Base-by-base conservation (phyloP, 2,113 vertebrate genomes). In the Marmota monax region DNA sequence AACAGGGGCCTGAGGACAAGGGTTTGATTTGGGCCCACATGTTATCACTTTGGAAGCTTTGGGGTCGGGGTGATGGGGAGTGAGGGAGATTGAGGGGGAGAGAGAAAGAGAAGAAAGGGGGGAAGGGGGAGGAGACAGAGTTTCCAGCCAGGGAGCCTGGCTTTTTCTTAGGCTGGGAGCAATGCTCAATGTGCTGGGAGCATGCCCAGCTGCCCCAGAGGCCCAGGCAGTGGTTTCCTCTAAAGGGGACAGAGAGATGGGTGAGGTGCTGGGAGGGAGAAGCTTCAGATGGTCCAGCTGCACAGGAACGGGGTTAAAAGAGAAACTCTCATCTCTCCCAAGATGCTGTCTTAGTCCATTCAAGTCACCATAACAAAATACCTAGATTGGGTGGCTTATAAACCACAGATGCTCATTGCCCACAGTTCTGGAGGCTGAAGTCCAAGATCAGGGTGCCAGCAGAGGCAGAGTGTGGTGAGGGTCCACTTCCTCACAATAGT, bases 41-140 rank as follows among this genome's bases (percentile, higher is more conserved):
- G 42, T 79, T 87, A 70, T 94, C 93, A 96, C 95, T 97, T 80
- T 77, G 87, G 82, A 89, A 95, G 76, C 53, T 69, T 89, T 73
- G 42, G 80, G 45, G 58, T 18, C 39, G 67, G 48, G 53, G 42
- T 74, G 32, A 34, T 37, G 48, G 32, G 42, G 69, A 51, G 17
- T 29, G 70, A 58, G 80, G 48, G 22, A 79, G 93, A 76, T 22
- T 2, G 27, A n/a, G 51, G 72, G 69, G 37, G 34, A 70, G 63
- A 70, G 20, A 37, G 39, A 70, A n/a, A 58, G 87, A 53, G 56
- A 67, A 92, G 93, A 93, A 96, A 72, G n/a, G 77, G 27, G 58
- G 58, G 7, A 17, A 2, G 53, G 2, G 13, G 23, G 74, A 22
- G 34, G 48, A 56, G 78, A 69, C 61, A 13, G 37, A 92, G 84